Conservation (phyloP, 2,888 invertebrate genomes). For the Apamea monoglypha region DNA sequence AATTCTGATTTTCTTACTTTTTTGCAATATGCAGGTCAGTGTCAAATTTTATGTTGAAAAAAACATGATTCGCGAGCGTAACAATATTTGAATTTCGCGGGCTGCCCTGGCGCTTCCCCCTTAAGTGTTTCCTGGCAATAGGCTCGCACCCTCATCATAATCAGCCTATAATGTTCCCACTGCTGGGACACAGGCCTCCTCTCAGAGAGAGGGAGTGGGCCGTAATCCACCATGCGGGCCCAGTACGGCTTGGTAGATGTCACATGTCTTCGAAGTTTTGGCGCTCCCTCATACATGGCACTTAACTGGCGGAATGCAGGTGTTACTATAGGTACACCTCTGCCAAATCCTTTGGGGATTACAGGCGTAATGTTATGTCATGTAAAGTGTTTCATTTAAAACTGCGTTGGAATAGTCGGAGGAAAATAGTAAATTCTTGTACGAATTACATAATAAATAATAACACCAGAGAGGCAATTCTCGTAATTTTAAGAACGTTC, state of each 20-base stretch:
- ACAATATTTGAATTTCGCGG: no score
- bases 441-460: background rate
- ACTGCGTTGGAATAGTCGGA: background rate
- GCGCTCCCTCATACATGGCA: no score
- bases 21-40: background rate
- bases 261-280: no score
- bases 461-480: background rate
- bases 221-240: no score
- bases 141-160: background rate
- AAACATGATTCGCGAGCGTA: no score
- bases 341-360: background rate
- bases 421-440: background rate
- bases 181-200: no score
- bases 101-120: no score
- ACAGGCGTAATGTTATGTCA: background rate
- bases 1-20: background rate
- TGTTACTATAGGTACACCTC: background rate
- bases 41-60: no score
- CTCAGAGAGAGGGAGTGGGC: no score
- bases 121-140: background rate
- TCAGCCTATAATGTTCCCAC: no score
- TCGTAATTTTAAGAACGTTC: no score
- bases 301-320: background rate
- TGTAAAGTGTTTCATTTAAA: background rate
- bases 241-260: no score